Conservation (phyloP, 2,797 vertebrate genomes). For the Petrocephalus schoutedeni region DNA sequence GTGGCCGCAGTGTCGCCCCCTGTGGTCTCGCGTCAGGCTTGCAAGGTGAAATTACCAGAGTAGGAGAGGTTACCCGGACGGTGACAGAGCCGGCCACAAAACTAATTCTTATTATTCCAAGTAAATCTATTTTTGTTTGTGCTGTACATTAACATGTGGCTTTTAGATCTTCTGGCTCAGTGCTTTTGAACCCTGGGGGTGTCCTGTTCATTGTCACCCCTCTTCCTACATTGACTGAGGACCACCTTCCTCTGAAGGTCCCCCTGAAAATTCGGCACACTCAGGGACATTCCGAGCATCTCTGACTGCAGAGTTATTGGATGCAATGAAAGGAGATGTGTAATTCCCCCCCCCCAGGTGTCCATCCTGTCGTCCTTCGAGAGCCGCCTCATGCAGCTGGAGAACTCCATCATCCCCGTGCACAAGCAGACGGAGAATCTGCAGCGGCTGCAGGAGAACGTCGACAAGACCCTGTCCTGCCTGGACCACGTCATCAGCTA, state of each 20-base stretch:
- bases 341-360: constrained; percentile 62
- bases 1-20: neutral
- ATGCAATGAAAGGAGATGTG: neutral
- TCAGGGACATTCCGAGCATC: too few relatives aligned
- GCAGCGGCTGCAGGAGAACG: constrained; percentile 94
- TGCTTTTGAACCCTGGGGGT: neutral
- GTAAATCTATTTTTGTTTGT: neutral
- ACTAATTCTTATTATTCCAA: neutral
- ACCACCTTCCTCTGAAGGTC: neutral
- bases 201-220: neutral
- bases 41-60: neutral
- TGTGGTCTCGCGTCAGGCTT: neutral
- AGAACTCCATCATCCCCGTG: constrained; percentile 96
- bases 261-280: too few relatives aligned
- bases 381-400: constrained; percentile 93
- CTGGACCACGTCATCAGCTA: constrained; percentile 96
- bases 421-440: constrained; percentile 97
- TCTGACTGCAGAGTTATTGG: neutral
- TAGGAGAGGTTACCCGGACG: neutral
- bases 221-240: neutral
- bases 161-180: neutral
- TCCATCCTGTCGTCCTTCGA: constrained; percentile 96
- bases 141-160: neutral
- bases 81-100: neutral
- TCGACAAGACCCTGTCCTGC: constrained; percentile 88